Evolutionary conservation across 2,888 invertebrate genomes (phyloP), one percentile per base, ranked within the genome.

Genomic region (Rotaria macrura): DNA sequence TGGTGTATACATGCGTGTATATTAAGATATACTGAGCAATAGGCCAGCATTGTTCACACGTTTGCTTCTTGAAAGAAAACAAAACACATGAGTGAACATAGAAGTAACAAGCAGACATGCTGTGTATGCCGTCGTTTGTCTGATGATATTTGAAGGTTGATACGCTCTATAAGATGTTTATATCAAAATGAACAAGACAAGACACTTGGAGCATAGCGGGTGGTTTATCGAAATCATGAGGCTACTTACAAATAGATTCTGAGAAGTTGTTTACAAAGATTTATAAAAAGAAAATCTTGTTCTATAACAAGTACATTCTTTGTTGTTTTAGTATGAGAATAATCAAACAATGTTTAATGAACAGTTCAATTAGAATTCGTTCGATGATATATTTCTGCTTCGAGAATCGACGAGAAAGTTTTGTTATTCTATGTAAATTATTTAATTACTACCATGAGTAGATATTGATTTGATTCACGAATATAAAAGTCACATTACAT

Each of bases 101-200:
- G 65, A 65, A 65, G 65, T 65, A 65, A 65, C 65, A 65, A 65
- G 65, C 65, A 65, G 65, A 65, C 65, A 65, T 65, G 65, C 65
- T 65, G 65, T 29, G 65, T 6, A 34, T 65, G 29, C 65, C 65
- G 65, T 65, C 65, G 65, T 65, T 65, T 65, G 65, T 65, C 65
- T 65, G 65, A 65, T 65, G 65, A 65, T 65, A 65, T 65, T 65
- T 65, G 65, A 65, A 65, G 65, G 65, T 65, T 65, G 65, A 65
- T 65, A 65, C 65, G 65, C 65, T 65, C 65, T 20, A 38, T 34
- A 65, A 65, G 65, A 65, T 65, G 65, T 65, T 29, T 65, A 65
- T 65, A 65, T 65, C 65, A 65, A 65, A 65, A 65, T 65, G 65
- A 65, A 34, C 34, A 65, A 65, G 20, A 65, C 65, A 65, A 65